Conservation (phyloP, 2,888 invertebrate genomes). For the Troides aeacus region DNA sequence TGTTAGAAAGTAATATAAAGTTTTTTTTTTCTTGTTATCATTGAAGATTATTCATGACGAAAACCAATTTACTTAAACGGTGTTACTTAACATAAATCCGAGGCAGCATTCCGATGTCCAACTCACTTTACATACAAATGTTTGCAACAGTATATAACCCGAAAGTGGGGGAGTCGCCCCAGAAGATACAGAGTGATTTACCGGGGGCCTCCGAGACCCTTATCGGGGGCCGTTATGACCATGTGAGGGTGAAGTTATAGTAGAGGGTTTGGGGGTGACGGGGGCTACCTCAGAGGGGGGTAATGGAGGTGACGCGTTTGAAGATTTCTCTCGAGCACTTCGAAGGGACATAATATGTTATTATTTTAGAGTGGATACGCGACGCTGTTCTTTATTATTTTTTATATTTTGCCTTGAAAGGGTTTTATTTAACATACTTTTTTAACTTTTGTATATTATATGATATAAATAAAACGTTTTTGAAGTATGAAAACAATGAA, state of each 20-base stretch:
- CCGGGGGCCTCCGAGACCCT: constrained; percentile 75
- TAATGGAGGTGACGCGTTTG: constrained; percentile 55
- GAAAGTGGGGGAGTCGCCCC: constrained; percentile 65
- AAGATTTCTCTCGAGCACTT: constrained; percentile 58
- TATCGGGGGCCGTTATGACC: constrained; percentile 79
- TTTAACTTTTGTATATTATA: too few relatives aligned
- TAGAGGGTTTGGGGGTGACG: constrained; percentile 49
- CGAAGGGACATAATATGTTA: constrained; percentile 75
- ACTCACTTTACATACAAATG: constrained; percentile 48
- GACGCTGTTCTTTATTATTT: constrained; percentile 56
- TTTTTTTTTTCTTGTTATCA: neutral
- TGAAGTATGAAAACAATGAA: too few relatives aligned
- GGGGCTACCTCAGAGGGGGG: constrained; percentile 39
- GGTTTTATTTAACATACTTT: constrained; percentile 1
- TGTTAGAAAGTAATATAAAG: neutral
- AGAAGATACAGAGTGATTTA: constrained; percentile 76
- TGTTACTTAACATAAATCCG: constrained; percentile 28
- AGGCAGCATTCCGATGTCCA: constrained; percentile 52
- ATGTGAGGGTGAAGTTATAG: constrained; percentile 78
- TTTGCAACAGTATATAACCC: constrained; percentile 43
- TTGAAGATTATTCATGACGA: constrained; percentile 13
- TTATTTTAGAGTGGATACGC: constrained; percentile 58
- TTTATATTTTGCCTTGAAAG: constrained; percentile 36
- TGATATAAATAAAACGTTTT: too few relatives aligned
- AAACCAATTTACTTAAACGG: constrained; percentile 26